Conservation (phyloP, 1,140 invertebrate genomes). For the Cherax quadricarinatus region DNA sequence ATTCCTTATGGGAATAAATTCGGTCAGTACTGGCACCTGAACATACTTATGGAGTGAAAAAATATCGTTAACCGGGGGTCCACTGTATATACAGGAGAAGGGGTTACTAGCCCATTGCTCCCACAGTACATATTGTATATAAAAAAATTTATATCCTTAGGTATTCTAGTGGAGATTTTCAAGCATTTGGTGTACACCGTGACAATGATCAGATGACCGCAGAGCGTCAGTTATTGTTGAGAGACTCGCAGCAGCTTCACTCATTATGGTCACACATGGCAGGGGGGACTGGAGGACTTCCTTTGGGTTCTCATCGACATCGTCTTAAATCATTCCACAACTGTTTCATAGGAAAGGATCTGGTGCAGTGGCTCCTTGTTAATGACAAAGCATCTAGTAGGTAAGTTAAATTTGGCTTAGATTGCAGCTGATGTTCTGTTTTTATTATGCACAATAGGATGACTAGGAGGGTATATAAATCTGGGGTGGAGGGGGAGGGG, state of each 20-base stretch:
- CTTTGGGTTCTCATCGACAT: conserved; percentile 82
- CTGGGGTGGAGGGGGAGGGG: no score
- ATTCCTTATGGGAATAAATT: no score
- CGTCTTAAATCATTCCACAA: conserved; percentile 83
- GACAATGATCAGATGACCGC: conserved; percentile 73
- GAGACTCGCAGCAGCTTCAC: conserved; percentile 85
- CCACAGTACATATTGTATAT: no score
- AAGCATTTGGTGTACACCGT: conserved; percentile 49
- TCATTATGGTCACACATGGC: conserved; percentile 86
- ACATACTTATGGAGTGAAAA: no score
- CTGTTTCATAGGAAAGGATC: conserved; percentile 84
- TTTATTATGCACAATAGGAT: neutral
- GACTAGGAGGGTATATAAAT: no score
- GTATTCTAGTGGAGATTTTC: conserved; percentile 54
- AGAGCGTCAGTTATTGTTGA: conserved; percentile 82
- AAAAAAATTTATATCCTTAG: neutral
- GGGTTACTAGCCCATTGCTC: no score
- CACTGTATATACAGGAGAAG: no score
- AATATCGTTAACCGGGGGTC: no score
- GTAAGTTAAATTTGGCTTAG: conserved; percentile 31
- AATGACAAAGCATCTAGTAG: conserved; percentile 83
- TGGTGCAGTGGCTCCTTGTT: conserved; percentile 87
- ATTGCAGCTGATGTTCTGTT: no score
- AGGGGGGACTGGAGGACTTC: conserved; percentile 81
- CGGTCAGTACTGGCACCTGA: no score